phyloP scores from a whole-genome alignment of 2,113 vertebrate species.

The Ia io region DNA sequence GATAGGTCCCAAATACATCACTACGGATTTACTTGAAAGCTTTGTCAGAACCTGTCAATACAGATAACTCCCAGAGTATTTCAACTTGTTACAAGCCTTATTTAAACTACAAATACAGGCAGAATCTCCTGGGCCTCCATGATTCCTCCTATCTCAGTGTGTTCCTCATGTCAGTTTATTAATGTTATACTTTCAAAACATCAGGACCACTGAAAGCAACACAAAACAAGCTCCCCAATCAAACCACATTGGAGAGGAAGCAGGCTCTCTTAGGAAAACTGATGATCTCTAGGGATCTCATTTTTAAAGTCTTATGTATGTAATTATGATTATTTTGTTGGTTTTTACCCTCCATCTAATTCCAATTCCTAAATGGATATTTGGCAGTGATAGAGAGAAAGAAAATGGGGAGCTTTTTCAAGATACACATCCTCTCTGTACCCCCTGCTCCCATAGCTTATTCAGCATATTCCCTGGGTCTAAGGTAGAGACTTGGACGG shows the following conservation, averaged over 20 bases:
- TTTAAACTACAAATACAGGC: not conserved
- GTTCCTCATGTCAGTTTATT: not conserved
- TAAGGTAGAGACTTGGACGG: not conserved
- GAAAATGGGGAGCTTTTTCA: not conserved
- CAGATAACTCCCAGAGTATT: not conserved
- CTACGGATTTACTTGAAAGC: not conserved
- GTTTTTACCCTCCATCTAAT: not conserved
- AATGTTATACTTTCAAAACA: not conserved
- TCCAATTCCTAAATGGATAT: not conserved
- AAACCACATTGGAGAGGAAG: not conserved
- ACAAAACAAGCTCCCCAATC: not conserved
- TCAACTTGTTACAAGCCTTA: not conserved
- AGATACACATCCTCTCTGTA: not conserved
- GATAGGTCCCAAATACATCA: not conserved
- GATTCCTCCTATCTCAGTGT: not conserved
- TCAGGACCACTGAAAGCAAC: not conserved
- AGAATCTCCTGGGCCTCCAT: not conserved
- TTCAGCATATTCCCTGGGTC: not conserved
- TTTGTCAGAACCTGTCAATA: not conserved
- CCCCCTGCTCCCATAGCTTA: not conserved
- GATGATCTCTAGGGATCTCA: not conserved
- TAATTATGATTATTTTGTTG: not conserved
- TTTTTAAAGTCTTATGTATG: not conserved
- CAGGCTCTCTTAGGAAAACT: not conserved
- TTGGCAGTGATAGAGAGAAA: not conserved